Base-by-base conservation (phyloP, 2,113 vertebrate species). In the Mus spicilegus region DNA sequence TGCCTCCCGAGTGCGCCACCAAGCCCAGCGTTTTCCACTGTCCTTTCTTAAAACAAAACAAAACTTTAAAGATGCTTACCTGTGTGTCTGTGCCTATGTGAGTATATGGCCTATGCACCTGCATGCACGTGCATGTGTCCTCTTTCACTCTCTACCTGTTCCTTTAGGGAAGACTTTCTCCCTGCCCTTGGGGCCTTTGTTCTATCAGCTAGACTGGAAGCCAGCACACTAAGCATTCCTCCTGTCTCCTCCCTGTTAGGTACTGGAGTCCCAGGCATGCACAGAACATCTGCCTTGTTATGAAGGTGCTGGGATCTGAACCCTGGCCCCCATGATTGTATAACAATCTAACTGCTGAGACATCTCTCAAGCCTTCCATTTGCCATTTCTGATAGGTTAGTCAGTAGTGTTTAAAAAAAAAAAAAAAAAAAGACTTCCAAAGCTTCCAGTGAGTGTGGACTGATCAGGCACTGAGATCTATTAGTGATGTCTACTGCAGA, bases 41-140 rank as follows among this genome's bases (percentile, higher is more conserved):
- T 61, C 36, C 30, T 80, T 56, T 80, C 51, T n/a, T 81, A 51
- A 51, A 30, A 73, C 39, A 13, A 56, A 19, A 49, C 56, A 58
- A 24, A n/a, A 81, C 56, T 39, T 61, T 61, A 16, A 61, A 80
- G 39, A 82, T 20, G 30, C 36, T 82, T 82, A 22, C 54, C 3
- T 81, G 58, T 58, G 54, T 73, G 33, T 39, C 36, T 61, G 36
- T 61, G 56, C 24, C 36, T 82, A 4, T 28, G 22, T 70, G 80
- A 26, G 51, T 12, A 36, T n/a, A 24, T 36, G 0, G 4, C 58
- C 58, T 58, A 17, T 58, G 58, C 17, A 5, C 4, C 5, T 14
- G 51, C 30, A 5, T 0, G 1, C 22, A 2, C 1, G 36, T 28
- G 22, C 1, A 6, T 39, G 11, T 51, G 54, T 19, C 54, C 33